phyloP scores from a whole-genome alignment of 2,888 invertebrate species.

The Abscondita cerata region DNA sequence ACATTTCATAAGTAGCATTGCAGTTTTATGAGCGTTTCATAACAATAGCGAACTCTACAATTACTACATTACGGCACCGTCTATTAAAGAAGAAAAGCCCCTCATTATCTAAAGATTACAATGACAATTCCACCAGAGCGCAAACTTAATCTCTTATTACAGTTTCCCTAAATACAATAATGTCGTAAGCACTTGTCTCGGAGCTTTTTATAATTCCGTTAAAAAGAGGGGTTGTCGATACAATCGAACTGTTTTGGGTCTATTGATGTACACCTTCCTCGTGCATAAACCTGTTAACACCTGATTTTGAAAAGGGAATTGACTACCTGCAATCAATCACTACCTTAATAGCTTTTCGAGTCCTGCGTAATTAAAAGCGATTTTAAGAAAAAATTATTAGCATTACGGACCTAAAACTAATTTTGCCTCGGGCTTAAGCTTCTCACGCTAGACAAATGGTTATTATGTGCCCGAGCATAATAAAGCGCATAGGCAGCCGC shows the following conservation, averaged over 20 bases:
- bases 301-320: conserved; percentile 32
- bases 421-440: conserved; percentile 32
- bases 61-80: conserved; percentile 39
- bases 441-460: conserved; percentile 51
- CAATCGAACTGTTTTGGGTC: conserved; percentile 45
- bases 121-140: conserved; percentile 43
- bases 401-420: conserved; percentile 5
- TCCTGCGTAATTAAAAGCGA: conserved; percentile 15
- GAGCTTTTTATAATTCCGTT: not conserved
- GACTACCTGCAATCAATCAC: conserved; percentile 26
- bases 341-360: conserved; percentile 18
- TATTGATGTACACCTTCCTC: conserved; percentile 49
- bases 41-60: conserved; percentile 43
- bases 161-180: conserved; percentile 5
- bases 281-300: conserved; percentile 41
- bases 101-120: conserved; percentile 50
- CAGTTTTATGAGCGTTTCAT: conserved; percentile 44
- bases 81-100: conserved; percentile 39
- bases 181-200: conserved; percentile 10
- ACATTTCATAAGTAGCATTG: conserved; percentile 33
- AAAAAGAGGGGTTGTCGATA: conserved; percentile 30
- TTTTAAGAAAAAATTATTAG: conserved; percentile 11
- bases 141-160: conserved; percentile 24
- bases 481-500: conserved; percentile 43
- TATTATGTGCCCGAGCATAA: conserved; percentile 50